These are phyloP conservation scores for Eucidaris tribuloides DNA, from an alignment of 35 echinoderm and acorn worm genomes.

Conservation along the genomic window DNA sequence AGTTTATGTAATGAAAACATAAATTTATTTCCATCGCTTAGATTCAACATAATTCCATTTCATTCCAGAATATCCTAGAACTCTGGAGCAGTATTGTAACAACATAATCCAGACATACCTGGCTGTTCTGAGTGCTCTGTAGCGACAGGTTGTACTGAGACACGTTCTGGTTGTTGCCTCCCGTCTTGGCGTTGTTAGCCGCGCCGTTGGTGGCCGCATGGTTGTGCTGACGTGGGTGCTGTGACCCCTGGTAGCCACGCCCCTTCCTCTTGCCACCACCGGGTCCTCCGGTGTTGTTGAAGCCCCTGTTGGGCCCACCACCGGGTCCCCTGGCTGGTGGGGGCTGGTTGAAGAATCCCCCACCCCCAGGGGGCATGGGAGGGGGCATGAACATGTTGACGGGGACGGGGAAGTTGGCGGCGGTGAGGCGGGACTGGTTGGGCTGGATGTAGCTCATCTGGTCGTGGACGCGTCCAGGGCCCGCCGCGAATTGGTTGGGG, in stretches of 20 bases:
- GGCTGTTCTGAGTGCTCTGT: slow-evolving; percentile 70
- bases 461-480: slow-evolving; percentile 80
- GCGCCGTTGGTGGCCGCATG: not conserved
- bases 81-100: too few relatives aligned
- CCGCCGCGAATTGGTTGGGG: slow-evolving; percentile 28
- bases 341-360: slow-evolving; percentile 80
- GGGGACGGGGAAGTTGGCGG: slow-evolving; percentile 77
- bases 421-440: slow-evolving; percentile 68
- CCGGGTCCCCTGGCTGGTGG: slow-evolving; percentile 25
- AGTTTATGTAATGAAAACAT: too few relatives aligned
- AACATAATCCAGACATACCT: slow-evolving; percentile 59
- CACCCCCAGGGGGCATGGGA: slow-evolving; percentile 63
- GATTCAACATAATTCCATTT: too few relatives aligned
- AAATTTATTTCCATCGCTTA: too few relatives aligned
- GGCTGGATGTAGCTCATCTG: slow-evolving; percentile 91
- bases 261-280: not conserved
- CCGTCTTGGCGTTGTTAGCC: not conserved
- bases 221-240: slow-evolving; percentile 18
- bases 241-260: slow-evolving; percentile 6
- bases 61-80: too few relatives aligned
- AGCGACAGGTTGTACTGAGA: slow-evolving; percentile 91
- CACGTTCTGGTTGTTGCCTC: slow-evolving; percentile 47
- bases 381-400: slow-evolving; percentile 98
- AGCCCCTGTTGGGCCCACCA: slow-evolving; percentile 26
- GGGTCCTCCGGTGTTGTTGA: not conserved